Base-by-base conservation (phyloP, 92 coral and sea anemone genomes). In the Chrysogorgia sp. region DNA sequence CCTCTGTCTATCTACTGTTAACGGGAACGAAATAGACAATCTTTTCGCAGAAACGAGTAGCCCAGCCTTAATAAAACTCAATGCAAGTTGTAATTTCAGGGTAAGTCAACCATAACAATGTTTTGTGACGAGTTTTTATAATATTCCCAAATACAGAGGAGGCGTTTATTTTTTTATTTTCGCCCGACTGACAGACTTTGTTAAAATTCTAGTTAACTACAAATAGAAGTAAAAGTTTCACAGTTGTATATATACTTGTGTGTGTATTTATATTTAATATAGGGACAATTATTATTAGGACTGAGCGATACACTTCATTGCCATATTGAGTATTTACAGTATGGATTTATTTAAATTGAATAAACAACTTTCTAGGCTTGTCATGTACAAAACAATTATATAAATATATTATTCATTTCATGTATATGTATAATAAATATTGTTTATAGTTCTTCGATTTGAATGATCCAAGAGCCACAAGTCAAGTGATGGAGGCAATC, bases 361-460 rank as follows among this genome's bases (percentile, higher is more conserved):
- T n/a, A n/a, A n/a, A 8, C 22, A 26, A 60, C 7, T 8, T 7
- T 60, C 2, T 26, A 10, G 0, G 2, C 13, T 28, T 60, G 22
- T 12, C 15, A 23, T 31, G 25, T 10, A 58, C 58, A 56, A 3
- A 48, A 48, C 20, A 20, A 10, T 56, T 22, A 10, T 10, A 8
- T 22, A 10, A 56, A 56, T 10, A 21, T 10, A 20, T 20, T 12
- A 21, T 22, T 10, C 23, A 26, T 20, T 14, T 14, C n/a, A n/a
- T 22, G 20, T 17, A 48, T 34, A 58, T n/a, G 29, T 62, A 20
- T 31, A 2, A 5, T 62, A 17, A 63, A 12, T 34, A 32, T 69
- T n/a, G 2, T 25, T 67, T 60, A n/a, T 60, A 86, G 84, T 86
- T 86, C 43, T n/a, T 25, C 8, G 86, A 86, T 61, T 71, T 67